Percentiles rank a stretch among this genome's conserved stretches.
Evolutionary conservation across 1,140 invertebrate genomes (phyloP).

Genomic region (Colletes gigas): DNA sequence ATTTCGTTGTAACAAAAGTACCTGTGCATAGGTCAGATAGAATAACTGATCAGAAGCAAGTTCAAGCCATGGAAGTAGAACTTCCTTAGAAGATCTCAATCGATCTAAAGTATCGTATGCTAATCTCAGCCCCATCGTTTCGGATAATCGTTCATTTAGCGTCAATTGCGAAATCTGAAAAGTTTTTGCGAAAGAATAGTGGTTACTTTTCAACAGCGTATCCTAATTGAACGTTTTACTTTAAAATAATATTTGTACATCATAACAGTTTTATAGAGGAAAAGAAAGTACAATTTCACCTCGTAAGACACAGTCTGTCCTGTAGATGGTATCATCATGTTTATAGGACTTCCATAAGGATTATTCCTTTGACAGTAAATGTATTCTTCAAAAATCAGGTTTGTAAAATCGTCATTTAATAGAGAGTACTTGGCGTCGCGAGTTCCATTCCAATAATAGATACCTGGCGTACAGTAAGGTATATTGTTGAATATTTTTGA

Average conservation of each 20-base stretch:
- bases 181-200: conserved; percentile 18
- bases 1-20: conserved; percentile 61
- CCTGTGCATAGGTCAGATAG: conserved; percentile 71
- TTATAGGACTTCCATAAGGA: conserved; percentile 43
- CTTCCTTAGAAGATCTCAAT: conserved; percentile 35
- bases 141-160: conserved; percentile 68
- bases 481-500: conserved; percentile 1
- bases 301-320: conserved; percentile 52
- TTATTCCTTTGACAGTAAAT: conserved; percentile 52
- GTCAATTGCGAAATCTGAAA: conserved; percentile 61
- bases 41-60: conserved; percentile 61
- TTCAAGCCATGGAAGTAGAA: conserved; percentile 64
- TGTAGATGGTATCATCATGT: conserved; percentile 51
- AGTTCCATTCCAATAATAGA: conserved; percentile 61
- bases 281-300: conserved; percentile 35
- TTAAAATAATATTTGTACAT: conserved; percentile 17
- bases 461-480: conserved; percentile 45
- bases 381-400: conserved; percentile 54
- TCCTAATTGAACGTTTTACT: conserved; percentile 10
- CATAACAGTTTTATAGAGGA: conserved; percentile 9
- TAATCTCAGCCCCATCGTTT: conserved; percentile 66
- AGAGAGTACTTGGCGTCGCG: conserved; percentile 35
- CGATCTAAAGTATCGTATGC: conserved; percentile 69
- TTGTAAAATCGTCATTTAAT: conserved; percentile 21
- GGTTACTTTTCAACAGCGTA: conserved; percentile 16